A percentile compares a stretch with the other conserved stretches of the same genome.
Conservation (phyloP, 1,140 invertebrate genomes). For the Scaptomyza montana region DNA sequence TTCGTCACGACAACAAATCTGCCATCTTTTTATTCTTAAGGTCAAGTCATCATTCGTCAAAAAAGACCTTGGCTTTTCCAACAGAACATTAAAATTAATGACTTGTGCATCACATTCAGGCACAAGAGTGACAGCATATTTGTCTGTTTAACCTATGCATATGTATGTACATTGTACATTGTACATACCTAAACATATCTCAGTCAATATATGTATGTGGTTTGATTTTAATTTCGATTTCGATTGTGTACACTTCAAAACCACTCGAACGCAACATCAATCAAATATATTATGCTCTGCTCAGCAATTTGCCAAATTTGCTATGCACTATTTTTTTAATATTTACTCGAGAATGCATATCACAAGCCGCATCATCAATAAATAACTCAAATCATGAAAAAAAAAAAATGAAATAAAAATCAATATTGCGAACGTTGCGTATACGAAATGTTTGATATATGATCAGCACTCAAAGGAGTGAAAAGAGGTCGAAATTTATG, state of each 20-base stretch:
- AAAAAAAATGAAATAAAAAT: no score
- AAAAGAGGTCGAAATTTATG: background rate
- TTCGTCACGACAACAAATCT: background rate
- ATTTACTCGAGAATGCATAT: slow-evolving; percentile 54
- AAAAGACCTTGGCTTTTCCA: slow-evolving; percentile 15
- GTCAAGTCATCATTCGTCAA: background rate
- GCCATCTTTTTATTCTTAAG: background rate
- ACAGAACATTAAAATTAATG: slow-evolving; percentile 69
- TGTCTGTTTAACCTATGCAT: slow-evolving; percentile 8
- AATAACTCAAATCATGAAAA: slow-evolving; percentile 46
- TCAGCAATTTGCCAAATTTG: slow-evolving; percentile 52
- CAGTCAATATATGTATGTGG: background rate
- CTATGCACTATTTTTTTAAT: slow-evolving; percentile 58
- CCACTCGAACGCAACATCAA: slow-evolving; percentile 63
- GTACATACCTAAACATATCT: no score
- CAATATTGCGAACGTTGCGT: slow-evolving; percentile 41
- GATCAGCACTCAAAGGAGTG: slow-evolving; percentile 33
- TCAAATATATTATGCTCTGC: slow-evolving; percentile 41
- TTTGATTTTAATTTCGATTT: slow-evolving; percentile 23
- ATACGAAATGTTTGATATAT: slow-evolving; percentile 65
- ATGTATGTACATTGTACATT: no score
- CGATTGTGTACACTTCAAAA: slow-evolving; percentile 22
- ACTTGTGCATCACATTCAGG: slow-evolving; percentile 41
- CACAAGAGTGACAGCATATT: slow-evolving; percentile 11
- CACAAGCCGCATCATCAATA: slow-evolving; percentile 29